These are phyloP conservation scores for Apis florea DNA, from an alignment of 1,140 invertebrate species.

Conservation along the genomic window DNA sequence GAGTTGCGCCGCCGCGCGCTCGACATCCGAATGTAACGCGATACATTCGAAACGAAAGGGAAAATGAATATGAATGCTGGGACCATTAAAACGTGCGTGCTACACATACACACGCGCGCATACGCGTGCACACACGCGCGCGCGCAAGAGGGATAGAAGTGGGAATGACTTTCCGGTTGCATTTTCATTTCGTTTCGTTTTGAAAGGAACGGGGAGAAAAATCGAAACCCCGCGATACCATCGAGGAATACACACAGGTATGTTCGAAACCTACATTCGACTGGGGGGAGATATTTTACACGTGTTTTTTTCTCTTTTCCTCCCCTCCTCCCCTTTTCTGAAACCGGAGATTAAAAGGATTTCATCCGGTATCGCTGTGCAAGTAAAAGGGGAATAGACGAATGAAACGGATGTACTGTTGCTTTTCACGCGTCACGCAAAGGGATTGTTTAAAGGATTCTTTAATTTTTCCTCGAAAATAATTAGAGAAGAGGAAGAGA, in stretches of 20 bases:
- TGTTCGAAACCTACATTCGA: not conserved
- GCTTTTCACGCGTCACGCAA: too few relatives aligned
- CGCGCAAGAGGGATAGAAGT: not conserved
- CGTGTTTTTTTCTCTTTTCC: not conserved
- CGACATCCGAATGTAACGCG: not conserved
- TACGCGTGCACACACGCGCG: too few relatives aligned
- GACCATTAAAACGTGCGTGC: slow-evolving; percentile 19
- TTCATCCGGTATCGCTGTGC: not conserved
- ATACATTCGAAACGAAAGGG: slow-evolving; percentile 27
- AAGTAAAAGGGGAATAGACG: too few relatives aligned
- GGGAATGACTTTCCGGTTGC: not conserved
- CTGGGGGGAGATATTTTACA: not conserved
- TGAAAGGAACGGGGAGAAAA: not conserved
- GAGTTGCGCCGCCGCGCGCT: not conserved
- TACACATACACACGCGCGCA: not conserved
- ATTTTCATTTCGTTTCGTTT: not conserved
- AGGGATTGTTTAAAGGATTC: too few relatives aligned
- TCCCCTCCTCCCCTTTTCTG: too few relatives aligned
- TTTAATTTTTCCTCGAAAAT: not conserved
- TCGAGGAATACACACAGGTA: not conserved
- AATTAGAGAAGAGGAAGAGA: not conserved
- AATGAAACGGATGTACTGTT: too few relatives aligned
- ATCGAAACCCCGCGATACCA: not conserved
- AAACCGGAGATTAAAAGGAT: not conserved
- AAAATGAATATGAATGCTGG: slow-evolving; percentile 45